A percentile compares a stretch with the other conserved stretches of the same genome.
Conservation (phyloP, 2,888 invertebrate species). For the Stenotaenia linearis region DNA sequence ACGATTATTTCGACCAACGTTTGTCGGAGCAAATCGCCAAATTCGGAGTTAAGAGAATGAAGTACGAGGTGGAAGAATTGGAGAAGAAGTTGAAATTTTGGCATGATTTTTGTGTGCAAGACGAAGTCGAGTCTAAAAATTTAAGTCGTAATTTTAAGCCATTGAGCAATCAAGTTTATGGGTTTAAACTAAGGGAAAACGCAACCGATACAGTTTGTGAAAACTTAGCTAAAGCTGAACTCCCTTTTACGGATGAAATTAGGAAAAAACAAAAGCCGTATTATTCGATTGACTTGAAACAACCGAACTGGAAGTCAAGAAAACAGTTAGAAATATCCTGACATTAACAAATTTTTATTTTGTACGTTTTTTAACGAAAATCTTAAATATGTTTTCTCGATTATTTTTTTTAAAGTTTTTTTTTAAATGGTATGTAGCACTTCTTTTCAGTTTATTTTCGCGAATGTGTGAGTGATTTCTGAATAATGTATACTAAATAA, state of each 20-base stretch:
- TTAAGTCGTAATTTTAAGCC: slow-evolving; percentile 31
- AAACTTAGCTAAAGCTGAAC: slow-evolving; percentile 36
- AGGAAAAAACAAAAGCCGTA: slow-evolving; percentile 27
- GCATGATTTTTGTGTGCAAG: slow-evolving; percentile 34
- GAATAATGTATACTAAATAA: not conserved
- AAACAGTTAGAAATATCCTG: not conserved
- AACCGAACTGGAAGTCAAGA: too few species aligned
- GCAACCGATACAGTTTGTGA: slow-evolving; percentile 31
- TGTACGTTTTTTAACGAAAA: too few species aligned
- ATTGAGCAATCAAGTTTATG: slow-evolving; percentile 34
- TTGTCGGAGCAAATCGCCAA: slow-evolving; percentile 27
- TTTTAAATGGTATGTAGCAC: too few species aligned
- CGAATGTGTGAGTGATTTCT: too few species aligned
- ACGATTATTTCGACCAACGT: slow-evolving; percentile 39
- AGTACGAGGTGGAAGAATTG: slow-evolving; percentile 33
- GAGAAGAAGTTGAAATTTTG: not conserved
- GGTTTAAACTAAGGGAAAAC: slow-evolving; percentile 32
- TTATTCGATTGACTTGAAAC: not conserved
- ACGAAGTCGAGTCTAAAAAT: not conserved
- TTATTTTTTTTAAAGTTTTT: too few species aligned
- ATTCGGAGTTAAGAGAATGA: slow-evolving; percentile 35
- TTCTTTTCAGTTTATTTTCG: too few species aligned
- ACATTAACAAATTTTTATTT: not conserved
- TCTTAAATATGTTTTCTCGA: too few species aligned
- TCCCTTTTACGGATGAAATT: slow-evolving; percentile 35